phyloP scores from a whole-genome alignment of 1,140 invertebrate species.

The Sipha flava region DNA sequence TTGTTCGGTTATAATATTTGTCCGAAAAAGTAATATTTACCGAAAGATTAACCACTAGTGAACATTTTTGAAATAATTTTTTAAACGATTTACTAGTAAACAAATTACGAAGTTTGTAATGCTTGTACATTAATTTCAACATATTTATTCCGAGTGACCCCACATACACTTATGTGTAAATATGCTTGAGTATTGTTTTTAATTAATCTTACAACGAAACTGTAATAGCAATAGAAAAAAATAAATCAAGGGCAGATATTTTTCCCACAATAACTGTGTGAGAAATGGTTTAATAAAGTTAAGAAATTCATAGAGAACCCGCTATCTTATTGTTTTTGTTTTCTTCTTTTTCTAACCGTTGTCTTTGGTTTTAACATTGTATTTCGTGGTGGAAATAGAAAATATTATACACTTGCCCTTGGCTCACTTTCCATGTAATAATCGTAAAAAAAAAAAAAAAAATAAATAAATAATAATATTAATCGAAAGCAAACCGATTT shows the following conservation, averaged over 20 bases:
- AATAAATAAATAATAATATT: no score
- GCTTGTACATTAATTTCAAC: no score
- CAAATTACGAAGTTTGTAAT: no score
- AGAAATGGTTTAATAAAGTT: constrained; percentile 7
- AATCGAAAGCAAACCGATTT: background rate
- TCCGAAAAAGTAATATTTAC: no score
- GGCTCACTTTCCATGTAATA: constrained; percentile 19
- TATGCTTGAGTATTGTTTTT: background rate
- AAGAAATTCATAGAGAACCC: background rate
- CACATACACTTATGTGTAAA: background rate
- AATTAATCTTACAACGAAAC: background rate
- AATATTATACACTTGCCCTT: constrained; percentile 14
- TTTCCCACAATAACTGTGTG: constrained; percentile 8
- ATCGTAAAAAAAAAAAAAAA: background rate
- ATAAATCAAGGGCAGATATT: background rate
- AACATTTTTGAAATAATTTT: no score
- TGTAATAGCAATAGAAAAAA: background rate
- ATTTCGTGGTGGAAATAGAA: background rate
- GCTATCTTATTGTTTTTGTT: constrained; percentile 5
- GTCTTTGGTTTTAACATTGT: no score
- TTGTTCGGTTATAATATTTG: no score
- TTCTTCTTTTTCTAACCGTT: no score
- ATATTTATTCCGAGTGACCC: background rate
- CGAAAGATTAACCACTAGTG: no score
- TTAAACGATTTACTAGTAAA: no score